phyloP scores from a whole-genome alignment of 2,888 invertebrate species.

The Drosophila affinis region DNA sequence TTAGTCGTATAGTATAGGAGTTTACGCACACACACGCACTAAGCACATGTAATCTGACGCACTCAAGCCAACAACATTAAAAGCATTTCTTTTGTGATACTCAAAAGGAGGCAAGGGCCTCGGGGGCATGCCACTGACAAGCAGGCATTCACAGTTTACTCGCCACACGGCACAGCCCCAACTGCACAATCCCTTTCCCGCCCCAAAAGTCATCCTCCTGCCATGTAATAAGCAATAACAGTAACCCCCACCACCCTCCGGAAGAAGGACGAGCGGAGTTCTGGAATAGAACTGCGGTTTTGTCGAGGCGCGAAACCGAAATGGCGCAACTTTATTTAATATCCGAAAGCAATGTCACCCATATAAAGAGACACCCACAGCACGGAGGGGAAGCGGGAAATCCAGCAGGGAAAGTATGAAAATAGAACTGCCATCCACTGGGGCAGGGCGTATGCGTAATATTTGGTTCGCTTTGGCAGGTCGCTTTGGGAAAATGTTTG shows the following conservation, averaged over 20 bases:
- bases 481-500: conserved; percentile 72
- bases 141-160: conserved; percentile 35
- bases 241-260: conserved; percentile 28
- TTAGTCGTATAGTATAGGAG: conserved; percentile 2
- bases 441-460: conserved; percentile 57
- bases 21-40: conserved; percentile 20
- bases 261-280: not conserved
- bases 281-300: conserved; percentile 30
- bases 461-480: conserved; percentile 56
- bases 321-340: conserved; percentile 78
- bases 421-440: conserved; percentile 6
- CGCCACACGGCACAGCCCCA: conserved; percentile 33
- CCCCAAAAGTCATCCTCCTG: not conserved
- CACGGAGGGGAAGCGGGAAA: conserved; percentile 7
- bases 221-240: conserved; percentile 72
- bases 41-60: conserved; percentile 45
- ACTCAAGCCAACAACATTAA: conserved; percentile 46
- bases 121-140: conserved; percentile 30
- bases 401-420: not conserved
- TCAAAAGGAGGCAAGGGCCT: conserved; percentile 17
- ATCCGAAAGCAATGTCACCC: conserved; percentile 51
- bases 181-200: not conserved
- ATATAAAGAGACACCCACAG: conserved; percentile 16
- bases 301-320: conserved; percentile 63
- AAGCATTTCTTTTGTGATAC: conserved; percentile 59